Conservation (phyloP, 2,113 vertebrate species). For the Phyllostomus hastatus region DNA sequence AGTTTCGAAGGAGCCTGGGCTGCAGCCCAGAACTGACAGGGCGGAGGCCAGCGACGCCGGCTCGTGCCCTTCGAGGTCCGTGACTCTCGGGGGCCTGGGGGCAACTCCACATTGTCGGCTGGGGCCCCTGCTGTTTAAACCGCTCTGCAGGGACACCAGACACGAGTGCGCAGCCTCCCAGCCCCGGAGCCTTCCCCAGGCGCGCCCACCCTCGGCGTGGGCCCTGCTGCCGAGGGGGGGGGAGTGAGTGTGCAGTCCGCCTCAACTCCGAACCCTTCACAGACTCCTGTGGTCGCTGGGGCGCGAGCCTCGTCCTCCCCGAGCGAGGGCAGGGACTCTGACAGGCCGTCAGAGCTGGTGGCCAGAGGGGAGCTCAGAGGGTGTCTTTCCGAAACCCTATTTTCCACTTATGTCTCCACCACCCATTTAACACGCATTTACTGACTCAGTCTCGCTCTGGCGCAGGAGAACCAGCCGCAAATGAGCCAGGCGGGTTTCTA, state of each 20-base stretch:
- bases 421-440: no score
- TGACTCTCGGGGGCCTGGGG: neutral
- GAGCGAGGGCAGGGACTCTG: accelerated
- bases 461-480: neutral
- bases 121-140: neutral
- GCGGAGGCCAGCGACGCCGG: neutral
- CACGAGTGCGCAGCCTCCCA: neutral
- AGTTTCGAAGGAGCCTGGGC: no score
- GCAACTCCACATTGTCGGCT: neutral
- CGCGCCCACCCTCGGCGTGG: no score
- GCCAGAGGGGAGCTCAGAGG: neutral
- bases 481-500: neutral
- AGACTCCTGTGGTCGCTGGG: accelerated
- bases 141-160: no score
- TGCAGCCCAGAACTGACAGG: neutral
- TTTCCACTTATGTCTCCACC: neutral
- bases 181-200: no score
- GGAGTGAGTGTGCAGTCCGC: no score
- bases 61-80: neutral
- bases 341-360: accelerated
- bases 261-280: no score
- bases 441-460: neutral
- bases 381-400: neutral
- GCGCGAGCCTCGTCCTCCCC: accelerated
- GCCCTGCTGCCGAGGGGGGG: no score